Conservation (phyloP, 2,797 vertebrate species). For the Cyclura pinguis region DNA sequence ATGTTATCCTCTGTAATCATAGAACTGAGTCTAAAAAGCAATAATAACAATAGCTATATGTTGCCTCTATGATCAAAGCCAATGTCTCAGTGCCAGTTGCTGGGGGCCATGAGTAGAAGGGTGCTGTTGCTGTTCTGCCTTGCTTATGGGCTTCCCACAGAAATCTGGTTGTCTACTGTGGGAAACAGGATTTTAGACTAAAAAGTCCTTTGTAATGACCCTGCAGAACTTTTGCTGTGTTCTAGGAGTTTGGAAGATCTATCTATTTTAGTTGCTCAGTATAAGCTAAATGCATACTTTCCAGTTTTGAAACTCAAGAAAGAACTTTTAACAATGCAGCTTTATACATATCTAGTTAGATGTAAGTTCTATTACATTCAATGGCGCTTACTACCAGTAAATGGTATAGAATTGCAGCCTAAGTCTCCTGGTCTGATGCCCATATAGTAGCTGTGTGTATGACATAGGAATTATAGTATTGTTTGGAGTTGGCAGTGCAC, state of each 20-base stretch:
- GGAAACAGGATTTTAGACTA: neutral
- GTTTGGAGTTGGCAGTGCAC: slow-evolving; percentile 33
- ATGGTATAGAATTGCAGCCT: neutral
- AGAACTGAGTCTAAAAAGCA: neutral
- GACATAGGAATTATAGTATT: slow-evolving; percentile 24
- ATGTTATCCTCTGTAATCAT: neutral
- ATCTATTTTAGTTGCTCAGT: neutral
- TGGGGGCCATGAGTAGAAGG: too few species aligned
- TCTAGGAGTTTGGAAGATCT: neutral
- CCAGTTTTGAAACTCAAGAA: neutral
- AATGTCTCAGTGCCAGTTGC: neutral
- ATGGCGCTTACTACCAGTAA: neutral
- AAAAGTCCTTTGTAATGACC: neutral
- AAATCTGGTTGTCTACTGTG: neutral
- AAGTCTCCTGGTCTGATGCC: slow-evolving; percentile 29
- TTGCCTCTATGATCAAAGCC: neutral
- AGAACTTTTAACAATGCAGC: neutral
- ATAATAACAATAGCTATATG: neutral
- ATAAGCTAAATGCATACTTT: neutral
- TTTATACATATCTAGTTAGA: slow-evolving; percentile 2
- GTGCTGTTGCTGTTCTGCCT: neutral
- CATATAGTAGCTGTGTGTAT: neutral
- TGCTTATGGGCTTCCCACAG: neutral
- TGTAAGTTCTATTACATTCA: neutral
- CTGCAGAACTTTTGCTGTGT: neutral